Percentiles rank a stretch among this genome's conserved stretches.
phyloP scores from a whole-genome alignment of 2,888 invertebrate species.

The Xylota segnis region DNA sequence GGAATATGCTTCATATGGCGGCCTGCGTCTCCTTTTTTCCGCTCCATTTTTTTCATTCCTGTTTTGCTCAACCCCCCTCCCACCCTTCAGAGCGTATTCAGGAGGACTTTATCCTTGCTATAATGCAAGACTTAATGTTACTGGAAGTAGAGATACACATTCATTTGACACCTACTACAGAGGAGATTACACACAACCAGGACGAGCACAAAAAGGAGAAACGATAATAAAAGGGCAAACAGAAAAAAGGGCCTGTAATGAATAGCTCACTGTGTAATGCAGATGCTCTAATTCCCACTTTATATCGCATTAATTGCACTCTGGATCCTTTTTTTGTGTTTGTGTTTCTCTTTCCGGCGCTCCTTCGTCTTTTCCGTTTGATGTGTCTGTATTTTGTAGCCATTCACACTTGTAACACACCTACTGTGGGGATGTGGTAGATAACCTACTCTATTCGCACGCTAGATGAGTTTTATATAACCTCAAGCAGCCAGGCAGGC shows the following conservation, averaged over 20 bases:
- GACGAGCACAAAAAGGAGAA: constrained; percentile 21
- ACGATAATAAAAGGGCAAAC: constrained; percentile 39
- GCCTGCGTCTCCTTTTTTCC: background rate
- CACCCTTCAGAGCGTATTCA: constrained; percentile 23
- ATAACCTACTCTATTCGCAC: constrained; percentile 33
- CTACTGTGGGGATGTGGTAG: constrained; percentile 16
- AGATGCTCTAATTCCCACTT: constrained; percentile 77
- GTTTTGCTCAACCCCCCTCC: too few relatives aligned
- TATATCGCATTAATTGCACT: constrained; percentile 76
- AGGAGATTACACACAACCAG: constrained; percentile 61
- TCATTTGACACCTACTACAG: constrained; percentile 72
- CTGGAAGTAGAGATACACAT: constrained; percentile 28
- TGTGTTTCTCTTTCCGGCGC: constrained; percentile 1
- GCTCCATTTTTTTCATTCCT: background rate
- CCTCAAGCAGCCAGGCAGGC: constrained; percentile 38
- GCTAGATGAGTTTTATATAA: constrained; percentile 26
- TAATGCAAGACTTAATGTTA: constrained; percentile 67
- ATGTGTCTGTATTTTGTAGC: constrained; percentile 40
- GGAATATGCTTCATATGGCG: constrained; percentile 24
- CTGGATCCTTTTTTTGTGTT: constrained; percentile 36
- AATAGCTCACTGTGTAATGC: constrained; percentile 72
- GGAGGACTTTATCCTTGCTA: constrained; percentile 53
- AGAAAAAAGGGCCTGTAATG: constrained; percentile 63
- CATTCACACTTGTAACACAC: constrained; percentile 44
- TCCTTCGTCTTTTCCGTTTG: constrained; percentile 26